Base-by-base conservation (phyloP, 2,888 invertebrate genomes). In the Nomada ruficornis region DNA sequence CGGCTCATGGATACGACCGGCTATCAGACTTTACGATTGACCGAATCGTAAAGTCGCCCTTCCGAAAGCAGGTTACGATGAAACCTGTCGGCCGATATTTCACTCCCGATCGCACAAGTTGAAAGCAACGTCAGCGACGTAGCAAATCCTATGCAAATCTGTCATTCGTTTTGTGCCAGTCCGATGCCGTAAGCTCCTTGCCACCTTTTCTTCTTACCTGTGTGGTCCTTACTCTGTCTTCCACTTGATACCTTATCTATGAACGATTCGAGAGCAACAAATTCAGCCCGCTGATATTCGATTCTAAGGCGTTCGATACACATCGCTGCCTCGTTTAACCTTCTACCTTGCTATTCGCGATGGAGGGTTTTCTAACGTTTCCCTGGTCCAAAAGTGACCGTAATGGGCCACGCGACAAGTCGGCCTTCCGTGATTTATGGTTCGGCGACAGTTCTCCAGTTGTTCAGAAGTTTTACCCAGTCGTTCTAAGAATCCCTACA, bases 1-100 rank as follows among this genome's bases (percentile, higher is more conserved):
- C 59, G 63, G 68, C 9, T 29, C 26, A 42, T 26, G 42, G 15
- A 57, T 68, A 59, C 62, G 72, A 42, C 68, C 44, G 70, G 79
- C 77, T 82, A 86, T 86, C 89, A 67, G 70, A 74, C 69, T 88
- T 89, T 88, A 88, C 85, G 89, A 88, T 86, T 88, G 82, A 86
- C 82, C 86, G 86, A 88, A 88, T 83, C 83, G 80, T 86, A 89
- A 88, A 88, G 78, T 77, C 81, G 63, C 63, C 70, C 80, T 36
- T 44, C 57, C 59, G 57, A 54, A 76, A 57, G 15, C n/a, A 23
- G 57, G 23, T 72, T 76, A 71, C 73, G 73, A 73, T 76, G 68
- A 71, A 36, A 67, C 67, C 83, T 36, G 63, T 10, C 63, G 18
- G 42, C 72, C 75, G 82, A 80, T 69, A 84, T 77, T 80, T 55